Conservation (phyloP, 2,888 invertebrate genomes). For the Chrysolina americana region DNA sequence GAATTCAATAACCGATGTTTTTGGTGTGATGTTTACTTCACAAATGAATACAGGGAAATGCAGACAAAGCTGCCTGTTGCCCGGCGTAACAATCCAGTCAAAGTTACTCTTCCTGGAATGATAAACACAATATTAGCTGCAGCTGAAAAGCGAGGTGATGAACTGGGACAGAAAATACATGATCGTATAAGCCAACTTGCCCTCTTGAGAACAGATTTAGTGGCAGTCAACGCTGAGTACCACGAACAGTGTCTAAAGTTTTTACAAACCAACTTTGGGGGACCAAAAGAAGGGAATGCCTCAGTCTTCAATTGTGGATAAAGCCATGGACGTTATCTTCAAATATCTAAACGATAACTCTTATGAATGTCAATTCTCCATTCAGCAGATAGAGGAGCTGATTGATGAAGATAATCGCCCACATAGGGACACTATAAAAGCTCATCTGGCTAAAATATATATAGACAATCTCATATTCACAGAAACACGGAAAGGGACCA, state of each 20-base stretch:
- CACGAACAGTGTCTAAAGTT: background rate
- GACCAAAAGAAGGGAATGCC: background rate
- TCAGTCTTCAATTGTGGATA: background rate
- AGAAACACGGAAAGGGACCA: background rate
- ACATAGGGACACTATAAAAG: background rate
- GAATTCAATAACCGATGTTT: too few species aligned
- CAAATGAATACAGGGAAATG: too few species aligned
- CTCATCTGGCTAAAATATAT: background rate
- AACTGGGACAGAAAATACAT: background rate
- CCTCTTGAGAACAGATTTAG: background rate
- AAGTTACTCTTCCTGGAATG: background rate
- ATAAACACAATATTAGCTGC: background rate
- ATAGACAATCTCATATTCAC: too few species aligned
- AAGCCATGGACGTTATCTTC: background rate
- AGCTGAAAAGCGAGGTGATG: background rate
- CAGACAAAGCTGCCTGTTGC: background rate
- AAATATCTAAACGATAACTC: background rate
- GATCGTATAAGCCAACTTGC: background rate
- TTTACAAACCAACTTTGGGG: background rate
- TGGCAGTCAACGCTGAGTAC: background rate
- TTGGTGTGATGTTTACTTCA: too few species aligned
- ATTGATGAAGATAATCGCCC: background rate
- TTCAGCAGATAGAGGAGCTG: background rate
- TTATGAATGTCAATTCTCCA: background rate
- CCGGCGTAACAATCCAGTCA: background rate